Conservation (phyloP, 1,140 invertebrate genomes). For the Trichoplusia ni region DNA sequence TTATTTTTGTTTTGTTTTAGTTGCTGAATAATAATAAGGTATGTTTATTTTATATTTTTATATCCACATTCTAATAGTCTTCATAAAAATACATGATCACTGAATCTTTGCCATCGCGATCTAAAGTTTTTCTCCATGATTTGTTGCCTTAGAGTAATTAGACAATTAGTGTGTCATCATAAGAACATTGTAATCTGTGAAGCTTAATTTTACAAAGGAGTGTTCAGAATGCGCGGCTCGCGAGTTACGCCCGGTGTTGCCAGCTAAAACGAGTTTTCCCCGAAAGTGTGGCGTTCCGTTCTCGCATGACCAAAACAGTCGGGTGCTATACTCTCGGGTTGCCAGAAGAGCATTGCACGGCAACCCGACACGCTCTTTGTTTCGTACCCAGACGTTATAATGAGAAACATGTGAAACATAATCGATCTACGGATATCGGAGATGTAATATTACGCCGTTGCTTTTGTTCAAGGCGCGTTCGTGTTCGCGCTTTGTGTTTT, state of each 20-base stretch:
- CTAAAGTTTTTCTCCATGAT: too few species aligned
- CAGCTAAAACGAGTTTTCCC: constrained; percentile 54
- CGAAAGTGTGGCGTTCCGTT: constrained; percentile 59
- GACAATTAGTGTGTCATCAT: constrained; percentile 26
- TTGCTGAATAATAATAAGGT: constrained; percentile 27
- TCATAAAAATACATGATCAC: too few species aligned
- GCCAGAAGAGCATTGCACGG: constrained; percentile 59
- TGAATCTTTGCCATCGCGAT: too few species aligned
- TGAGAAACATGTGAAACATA: constrained; percentile 72
- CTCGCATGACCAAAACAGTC: constrained; percentile 61
- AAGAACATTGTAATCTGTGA: background rate
- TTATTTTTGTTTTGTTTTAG: constrained; percentile 33
- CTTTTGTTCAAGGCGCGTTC: constrained; percentile 52
- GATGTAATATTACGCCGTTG: constrained; percentile 59
- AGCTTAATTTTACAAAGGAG: constrained; percentile 55
- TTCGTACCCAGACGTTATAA: constrained; percentile 71
- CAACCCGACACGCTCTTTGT: constrained; percentile 67
- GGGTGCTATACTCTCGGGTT: constrained; percentile 36
- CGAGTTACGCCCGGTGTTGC: constrained; percentile 45
- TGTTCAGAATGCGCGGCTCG: constrained; percentile 30
- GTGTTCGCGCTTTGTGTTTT: constrained; percentile 41
- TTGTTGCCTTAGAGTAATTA: constrained; percentile 18
- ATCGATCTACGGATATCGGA: constrained; percentile 68
- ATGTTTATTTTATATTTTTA: constrained; percentile 10
- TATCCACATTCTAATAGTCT: background rate